Conservation (phyloP, 2,888 invertebrate genomes). For the Eupithecia subfuscata region DNA sequence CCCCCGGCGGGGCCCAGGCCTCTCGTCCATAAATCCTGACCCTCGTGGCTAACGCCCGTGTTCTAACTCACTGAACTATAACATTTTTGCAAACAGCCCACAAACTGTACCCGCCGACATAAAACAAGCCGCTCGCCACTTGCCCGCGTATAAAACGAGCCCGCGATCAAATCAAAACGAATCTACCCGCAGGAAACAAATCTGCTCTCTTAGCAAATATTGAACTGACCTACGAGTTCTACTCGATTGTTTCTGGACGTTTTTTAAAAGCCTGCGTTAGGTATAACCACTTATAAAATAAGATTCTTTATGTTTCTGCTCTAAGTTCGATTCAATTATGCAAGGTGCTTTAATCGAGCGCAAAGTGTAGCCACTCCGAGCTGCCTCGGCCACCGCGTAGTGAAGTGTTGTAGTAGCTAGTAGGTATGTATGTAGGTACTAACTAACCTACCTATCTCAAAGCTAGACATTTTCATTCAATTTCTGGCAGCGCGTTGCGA, state of each 20-base stretch:
- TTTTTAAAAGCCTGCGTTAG: background rate
- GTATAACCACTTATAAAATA: background rate
- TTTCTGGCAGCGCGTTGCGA: too few relatives aligned
- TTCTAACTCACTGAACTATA: slow-evolving; percentile 7
- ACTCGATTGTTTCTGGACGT: background rate
- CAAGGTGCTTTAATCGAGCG: background rate
- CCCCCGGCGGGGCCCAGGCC: background rate
- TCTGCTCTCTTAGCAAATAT: background rate
- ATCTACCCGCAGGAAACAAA: background rate
- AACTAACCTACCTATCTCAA: too few relatives aligned
- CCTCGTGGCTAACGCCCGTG: background rate
- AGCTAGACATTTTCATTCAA: too few relatives aligned
- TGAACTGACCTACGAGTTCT: background rate
- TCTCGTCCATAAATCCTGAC: slow-evolving; percentile 4
- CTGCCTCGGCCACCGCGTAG: too few relatives aligned
- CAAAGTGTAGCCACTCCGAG: too few relatives aligned
- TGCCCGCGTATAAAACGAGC: background rate
- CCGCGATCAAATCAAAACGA: slow-evolving; percentile 6
- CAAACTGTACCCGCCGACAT: slow-evolving; percentile 2
- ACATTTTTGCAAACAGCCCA: slow-evolving; percentile 5
- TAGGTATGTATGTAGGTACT: too few relatives aligned
- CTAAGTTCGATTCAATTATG: background rate
- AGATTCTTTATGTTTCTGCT: background rate
- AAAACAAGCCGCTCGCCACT: background rate
- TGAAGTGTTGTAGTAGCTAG: too few relatives aligned